Evolutionary conservation across 2,888 invertebrate species (phyloP), one percentile per base, ranked within the genome.

Genomic region (Pyrrhosoma nymphula): DNA sequence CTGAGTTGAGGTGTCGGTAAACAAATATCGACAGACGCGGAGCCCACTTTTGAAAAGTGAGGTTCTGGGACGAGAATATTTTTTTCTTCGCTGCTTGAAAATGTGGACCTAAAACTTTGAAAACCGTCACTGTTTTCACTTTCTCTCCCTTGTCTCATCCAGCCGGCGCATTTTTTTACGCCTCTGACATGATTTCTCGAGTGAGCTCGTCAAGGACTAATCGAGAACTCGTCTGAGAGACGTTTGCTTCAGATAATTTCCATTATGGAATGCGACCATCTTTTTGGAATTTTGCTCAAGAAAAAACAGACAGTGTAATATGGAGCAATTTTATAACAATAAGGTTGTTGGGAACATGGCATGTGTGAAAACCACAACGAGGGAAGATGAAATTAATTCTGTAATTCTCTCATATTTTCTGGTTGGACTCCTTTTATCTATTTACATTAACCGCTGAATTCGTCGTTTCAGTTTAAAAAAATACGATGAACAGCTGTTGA

Each of bases 81-180:
- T 69, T 69, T n/a, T n/a, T 4, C 47, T 47, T 47, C 8, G 2
- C 16, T 35, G 82, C 82, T 26, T 12, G 1, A 16, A 10, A 14
- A 16, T 12, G 82, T 1, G 26, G 75, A 35, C 35, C 35, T 82
- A 18, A 14, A 35, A 82, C 23, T 26, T 82, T 82, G 6, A 82
- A 47, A 82, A 3, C 82, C 30, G 82, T 26, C 23, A 82, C 82
- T 82, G 82, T 82, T 82, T 82, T 82, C 82, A 82, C 82, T 82
- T 82, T 82, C 82, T 82, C 82, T 35, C n/a, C 4, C 26, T 69
- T 69, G 69, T 82, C 35, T 35, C 82, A 35, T 35, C 35, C 82
- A 16, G 35, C 18, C 35, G 14, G 30, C 30, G 30, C 30, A 82
- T 26, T 18, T 12, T 82, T 82, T 35, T 16, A 26, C 1, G 35